phyloP scores from a whole-genome alignment of 1,140 invertebrate genomes.

The Oscheius sp. region DNA sequence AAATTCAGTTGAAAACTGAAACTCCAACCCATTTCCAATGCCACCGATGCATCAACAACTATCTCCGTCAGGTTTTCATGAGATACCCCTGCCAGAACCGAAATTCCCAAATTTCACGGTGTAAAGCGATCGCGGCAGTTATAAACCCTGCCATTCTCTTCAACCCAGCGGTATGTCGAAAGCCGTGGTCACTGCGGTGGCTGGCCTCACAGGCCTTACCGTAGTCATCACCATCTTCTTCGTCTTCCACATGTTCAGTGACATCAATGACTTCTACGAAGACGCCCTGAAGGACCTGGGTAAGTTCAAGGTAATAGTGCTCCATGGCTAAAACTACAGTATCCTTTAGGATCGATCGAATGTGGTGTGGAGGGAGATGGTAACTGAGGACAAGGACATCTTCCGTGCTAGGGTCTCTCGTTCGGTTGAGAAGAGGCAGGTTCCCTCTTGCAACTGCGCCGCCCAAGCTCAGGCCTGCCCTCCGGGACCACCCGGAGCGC shows the following conservation, averaged over 20 bases:
- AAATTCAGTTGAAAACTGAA: too few species aligned
- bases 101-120: too few species aligned
- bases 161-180: background rate
- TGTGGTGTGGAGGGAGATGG: conserved; percentile 22
- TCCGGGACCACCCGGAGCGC: conserved; percentile 31
- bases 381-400: background rate
- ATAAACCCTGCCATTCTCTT: too few species aligned
- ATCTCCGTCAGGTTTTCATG: too few species aligned
- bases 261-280: conserved; percentile 34
- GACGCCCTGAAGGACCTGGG: conserved; percentile 19
- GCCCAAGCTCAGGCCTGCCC: conserved; percentile 7
- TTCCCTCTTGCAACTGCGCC: conserved; percentile 14
- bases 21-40: too few species aligned
- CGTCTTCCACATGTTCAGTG: conserved; percentile 29
- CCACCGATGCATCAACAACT: too few species aligned
- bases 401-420: background rate
- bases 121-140: too few species aligned
- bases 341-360: background rate
- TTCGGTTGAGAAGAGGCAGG: too few species aligned
- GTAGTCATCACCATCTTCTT: conserved; percentile 1
- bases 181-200: background rate
- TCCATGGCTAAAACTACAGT: background rate
- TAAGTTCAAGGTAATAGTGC: conserved; percentile 27
- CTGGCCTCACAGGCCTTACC: background rate
- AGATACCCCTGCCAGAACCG: too few species aligned